A percentile compares a stretch with the other conserved stretches of the same genome.
Conservation (phyloP, 2,113 vertebrate genomes). For the Gobius niger region DNA sequence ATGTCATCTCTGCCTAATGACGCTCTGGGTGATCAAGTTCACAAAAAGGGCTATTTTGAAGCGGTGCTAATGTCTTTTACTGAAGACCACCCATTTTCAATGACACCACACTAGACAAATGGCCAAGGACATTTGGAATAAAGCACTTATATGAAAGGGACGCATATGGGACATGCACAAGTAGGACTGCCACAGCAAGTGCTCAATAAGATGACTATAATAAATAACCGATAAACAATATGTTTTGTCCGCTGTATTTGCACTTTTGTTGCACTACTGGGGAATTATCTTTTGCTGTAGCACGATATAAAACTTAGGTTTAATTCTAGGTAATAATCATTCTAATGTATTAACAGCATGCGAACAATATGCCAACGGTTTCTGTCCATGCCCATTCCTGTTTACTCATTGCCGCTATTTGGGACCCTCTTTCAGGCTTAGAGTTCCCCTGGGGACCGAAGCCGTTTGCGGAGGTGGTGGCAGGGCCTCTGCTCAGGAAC, state of each 20-base stretch:
- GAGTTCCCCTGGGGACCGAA: constrained; percentile 99
- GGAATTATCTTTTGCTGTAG: too few species aligned
- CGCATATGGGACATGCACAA: too few species aligned
- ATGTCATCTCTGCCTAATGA: constrained; percentile 68
- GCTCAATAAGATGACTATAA: too few species aligned
- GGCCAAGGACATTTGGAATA: constrained; percentile 38
- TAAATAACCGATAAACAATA: too few species aligned
- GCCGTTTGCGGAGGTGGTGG: constrained; percentile 95
- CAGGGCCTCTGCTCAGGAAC: constrained; percentile 89
- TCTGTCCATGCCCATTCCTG: neutral
- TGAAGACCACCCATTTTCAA: constrained; percentile 48
- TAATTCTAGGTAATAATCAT: too few species aligned
- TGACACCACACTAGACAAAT: constrained; percentile 19
- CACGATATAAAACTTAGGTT: too few species aligned
- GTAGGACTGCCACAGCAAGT: too few species aligned
- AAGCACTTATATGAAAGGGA: constrained; percentile 44
- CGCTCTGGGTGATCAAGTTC: constrained; percentile 37
- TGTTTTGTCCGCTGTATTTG: too few species aligned
- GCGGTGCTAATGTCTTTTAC: constrained; percentile 43
- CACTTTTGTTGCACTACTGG: too few species aligned
- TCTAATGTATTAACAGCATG: neutral
- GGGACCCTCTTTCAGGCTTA: constrained; percentile 78
- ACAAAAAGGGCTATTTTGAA: constrained; percentile 60
- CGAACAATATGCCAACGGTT: neutral
- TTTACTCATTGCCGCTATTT: constrained; percentile 5